phyloP scores from a whole-genome alignment of 1,140 invertebrate genomes.

The Pseudomyrmex gracilis region DNA sequence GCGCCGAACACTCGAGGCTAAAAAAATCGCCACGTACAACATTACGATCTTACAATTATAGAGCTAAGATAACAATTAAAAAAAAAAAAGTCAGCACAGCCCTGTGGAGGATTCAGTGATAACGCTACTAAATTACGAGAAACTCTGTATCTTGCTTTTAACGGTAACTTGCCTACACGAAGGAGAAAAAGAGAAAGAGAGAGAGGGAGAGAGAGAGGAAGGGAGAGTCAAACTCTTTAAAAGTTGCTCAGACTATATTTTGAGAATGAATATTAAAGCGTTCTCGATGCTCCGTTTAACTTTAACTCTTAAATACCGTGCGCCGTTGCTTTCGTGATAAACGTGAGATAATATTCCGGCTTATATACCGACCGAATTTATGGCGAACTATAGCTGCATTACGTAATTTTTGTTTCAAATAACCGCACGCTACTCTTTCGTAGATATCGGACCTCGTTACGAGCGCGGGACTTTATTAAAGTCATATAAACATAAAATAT shows the following conservation, averaged over 20 bases:
- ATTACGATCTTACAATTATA: not conserved
- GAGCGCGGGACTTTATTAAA: conserved; percentile 58
- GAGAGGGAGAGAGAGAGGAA: no score
- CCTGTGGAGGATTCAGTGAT: conserved; percentile 3
- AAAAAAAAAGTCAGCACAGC: conserved; percentile 42
- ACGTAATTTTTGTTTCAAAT: conserved; percentile 58
- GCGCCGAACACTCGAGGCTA: not conserved
- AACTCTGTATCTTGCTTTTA: conserved; percentile 28
- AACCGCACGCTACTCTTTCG: conserved; percentile 25
- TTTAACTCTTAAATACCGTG: conserved; percentile 50
- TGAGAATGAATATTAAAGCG: conserved; percentile 40
- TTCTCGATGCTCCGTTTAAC: conserved; percentile 40
- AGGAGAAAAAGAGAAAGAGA: no score
- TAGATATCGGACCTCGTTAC: conserved; percentile 23
- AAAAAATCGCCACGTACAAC: not conserved
- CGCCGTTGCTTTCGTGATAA: conserved; percentile 42
- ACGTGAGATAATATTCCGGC: conserved; percentile 57
- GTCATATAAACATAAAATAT: conserved; percentile 38
- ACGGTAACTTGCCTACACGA: conserved; percentile 24
- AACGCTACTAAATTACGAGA: conserved; percentile 30
- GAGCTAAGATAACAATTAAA: conserved; percentile 35
- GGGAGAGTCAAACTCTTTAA: conserved; percentile 61
- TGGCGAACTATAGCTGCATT: conserved; percentile 29
- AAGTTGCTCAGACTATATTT: conserved; percentile 36
- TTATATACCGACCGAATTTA: conserved; percentile 45